A percentile compares a stretch with the other conserved stretches of the same genome.
Evolutionary conservation across 1,140 invertebrate species (phyloP).

Genomic region (Hesperophylax magnus): DNA sequence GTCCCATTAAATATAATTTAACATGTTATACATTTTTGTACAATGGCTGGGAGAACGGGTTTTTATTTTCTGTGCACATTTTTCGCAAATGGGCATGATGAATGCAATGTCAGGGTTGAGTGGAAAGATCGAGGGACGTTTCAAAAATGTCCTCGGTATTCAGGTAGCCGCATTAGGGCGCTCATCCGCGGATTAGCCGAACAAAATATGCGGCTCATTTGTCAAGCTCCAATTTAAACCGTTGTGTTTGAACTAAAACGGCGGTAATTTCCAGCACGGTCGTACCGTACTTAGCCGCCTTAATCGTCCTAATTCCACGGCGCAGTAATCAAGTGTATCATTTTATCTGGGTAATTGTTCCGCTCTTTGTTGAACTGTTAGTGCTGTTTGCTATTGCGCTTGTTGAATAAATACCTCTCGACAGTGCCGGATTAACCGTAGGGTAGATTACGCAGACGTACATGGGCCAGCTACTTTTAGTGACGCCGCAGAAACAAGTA

Average conservation of each 20-base stretch:
- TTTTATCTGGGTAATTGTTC: slow-evolving; percentile 1
- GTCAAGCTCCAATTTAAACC: slow-evolving; percentile 27
- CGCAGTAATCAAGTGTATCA: slow-evolving; percentile 11
- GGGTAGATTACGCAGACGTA: no score
- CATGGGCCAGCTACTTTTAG: no score
- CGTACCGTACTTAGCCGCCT: slow-evolving; percentile 3
- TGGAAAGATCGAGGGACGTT: not conserved
- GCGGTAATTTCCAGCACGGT: slow-evolving; percentile 11
- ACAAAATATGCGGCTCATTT: slow-evolving; percentile 35
- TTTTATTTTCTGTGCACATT: no score
- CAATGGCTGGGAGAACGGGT: no score
- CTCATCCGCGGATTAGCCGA: slow-evolving; percentile 20
- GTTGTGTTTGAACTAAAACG: slow-evolving; percentile 19
- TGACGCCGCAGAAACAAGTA: no score
- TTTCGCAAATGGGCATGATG: no score
- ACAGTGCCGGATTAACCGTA: no score
- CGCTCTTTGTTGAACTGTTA: not conserved
- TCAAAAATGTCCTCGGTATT: not conserved
- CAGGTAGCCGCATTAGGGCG: slow-evolving; percentile 7
- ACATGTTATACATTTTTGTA: no score
- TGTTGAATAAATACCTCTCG: no score
- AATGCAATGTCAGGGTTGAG: not conserved
- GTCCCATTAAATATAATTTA: no score
- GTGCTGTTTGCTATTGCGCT: no score
- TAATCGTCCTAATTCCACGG: not conserved